Evolutionary conservation across 2,113 vertebrate genomes (phyloP).

Genomic region (Channa argus): DNA sequence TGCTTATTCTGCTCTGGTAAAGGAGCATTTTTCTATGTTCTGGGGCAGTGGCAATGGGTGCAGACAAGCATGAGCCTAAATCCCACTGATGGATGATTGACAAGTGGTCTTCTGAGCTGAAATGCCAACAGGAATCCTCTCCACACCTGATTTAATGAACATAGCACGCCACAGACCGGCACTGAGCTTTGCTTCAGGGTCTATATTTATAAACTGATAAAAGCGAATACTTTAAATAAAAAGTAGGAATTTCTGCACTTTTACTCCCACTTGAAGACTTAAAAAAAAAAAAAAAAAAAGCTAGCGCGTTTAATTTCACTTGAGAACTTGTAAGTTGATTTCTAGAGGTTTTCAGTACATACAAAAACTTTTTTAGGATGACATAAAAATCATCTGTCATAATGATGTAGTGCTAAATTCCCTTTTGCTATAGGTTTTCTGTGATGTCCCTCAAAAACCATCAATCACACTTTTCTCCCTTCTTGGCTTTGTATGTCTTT

Average conservation of each 20-base stretch:
- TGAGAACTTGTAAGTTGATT: neutral
- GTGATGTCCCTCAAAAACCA: no score
- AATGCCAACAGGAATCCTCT: slow-evolving; percentile 17
- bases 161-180: neutral
- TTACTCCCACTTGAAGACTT: neutral
- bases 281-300: no score
- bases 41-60: neutral
- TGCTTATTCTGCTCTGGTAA: neutral
- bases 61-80: neutral
- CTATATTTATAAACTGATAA: neutral
- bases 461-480: no score
- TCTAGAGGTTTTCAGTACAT: neutral
- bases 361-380: no score
- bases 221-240: neutral
- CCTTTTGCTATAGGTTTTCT: no score
- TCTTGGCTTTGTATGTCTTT: no score
- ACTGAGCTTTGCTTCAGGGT: neutral
- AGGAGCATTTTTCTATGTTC: neutral
- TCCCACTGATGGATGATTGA: slow-evolving; percentile 23
- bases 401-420: no score
- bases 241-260: neutral
- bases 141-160: slow-evolving; percentile 11
- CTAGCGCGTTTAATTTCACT: no score
- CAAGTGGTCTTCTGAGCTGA: slow-evolving; percentile 3
- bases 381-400: no score